Conservation (phyloP, 1,140 invertebrate species). For the Aphis craccivora region DNA sequence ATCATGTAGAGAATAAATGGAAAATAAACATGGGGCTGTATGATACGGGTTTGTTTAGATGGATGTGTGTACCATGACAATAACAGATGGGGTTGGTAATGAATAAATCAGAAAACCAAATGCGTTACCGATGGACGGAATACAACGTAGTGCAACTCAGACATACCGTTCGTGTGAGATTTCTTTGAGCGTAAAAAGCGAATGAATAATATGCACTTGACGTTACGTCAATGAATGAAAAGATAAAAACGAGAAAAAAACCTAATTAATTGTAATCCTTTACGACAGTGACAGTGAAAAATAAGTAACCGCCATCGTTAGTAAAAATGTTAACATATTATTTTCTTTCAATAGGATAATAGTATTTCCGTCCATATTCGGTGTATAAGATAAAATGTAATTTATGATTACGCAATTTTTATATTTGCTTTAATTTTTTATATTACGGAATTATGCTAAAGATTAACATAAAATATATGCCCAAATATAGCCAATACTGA, state of each 20-base stretch:
- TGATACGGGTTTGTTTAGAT: background rate
- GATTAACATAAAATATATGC: too few species aligned
- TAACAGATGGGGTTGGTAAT: background rate
- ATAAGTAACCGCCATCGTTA: background rate
- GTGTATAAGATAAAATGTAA: background rate
- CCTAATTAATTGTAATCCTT: background rate
- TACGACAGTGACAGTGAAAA: background rate
- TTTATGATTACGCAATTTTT: background rate
- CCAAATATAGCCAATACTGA: too few species aligned
- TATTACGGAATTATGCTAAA: background rate
- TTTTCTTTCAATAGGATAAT: background rate
- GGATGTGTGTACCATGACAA: background rate
- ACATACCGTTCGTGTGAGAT: background rate
- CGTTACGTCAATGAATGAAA: background rate
- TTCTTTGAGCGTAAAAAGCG: background rate
- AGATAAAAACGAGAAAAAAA: background rate
- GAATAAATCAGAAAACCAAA: slow-evolving; percentile 17
- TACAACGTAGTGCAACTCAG: background rate
- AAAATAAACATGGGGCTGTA: background rate
- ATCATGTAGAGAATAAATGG: background rate
- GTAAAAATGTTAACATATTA: background rate
- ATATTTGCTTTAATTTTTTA: background rate
- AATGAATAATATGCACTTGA: slow-evolving; percentile 2
- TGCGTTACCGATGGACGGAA: background rate
- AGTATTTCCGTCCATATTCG: background rate